Percentiles rank a stretch among this genome's conserved stretches.
Evolutionary conservation across 1,140 invertebrate species (phyloP).

Genomic region (Scaptomyza hsui): DNA sequence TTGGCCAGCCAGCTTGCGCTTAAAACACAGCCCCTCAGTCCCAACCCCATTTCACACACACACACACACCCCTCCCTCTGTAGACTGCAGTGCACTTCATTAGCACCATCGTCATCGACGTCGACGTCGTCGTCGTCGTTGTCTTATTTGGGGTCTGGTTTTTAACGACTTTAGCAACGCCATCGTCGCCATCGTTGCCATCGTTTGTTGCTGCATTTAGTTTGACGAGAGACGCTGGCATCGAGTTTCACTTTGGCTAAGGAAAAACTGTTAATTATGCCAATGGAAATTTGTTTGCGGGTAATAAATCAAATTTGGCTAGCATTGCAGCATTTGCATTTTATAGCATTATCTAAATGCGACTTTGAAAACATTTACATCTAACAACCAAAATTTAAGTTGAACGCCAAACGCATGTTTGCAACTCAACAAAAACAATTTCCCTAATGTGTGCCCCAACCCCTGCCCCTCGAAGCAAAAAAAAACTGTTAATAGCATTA

Average conservation of each 20-base stretch:
- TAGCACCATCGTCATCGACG: constrained; percentile 60
- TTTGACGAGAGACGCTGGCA: constrained; percentile 24
- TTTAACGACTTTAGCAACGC: constrained; percentile 49
- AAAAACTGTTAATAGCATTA: constrained; percentile 78
- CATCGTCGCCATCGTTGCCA: constrained; percentile 23
- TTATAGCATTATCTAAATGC: constrained; percentile 46
- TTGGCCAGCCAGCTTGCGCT: constrained; percentile 61
- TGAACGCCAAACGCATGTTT: constrained; percentile 32
- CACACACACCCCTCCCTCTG: background rate
- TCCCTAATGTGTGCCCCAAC: constrained; percentile 66
- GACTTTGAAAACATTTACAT: constrained; percentile 45
- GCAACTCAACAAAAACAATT: constrained; percentile 64
- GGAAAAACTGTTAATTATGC: constrained; percentile 56
- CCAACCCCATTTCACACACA: background rate
- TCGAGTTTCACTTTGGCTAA: constrained; percentile 30
- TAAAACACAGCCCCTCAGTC: constrained; percentile 51
- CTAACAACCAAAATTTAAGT: constrained; percentile 69
- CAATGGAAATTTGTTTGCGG: constrained; percentile 37
- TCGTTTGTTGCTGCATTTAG: background rate
- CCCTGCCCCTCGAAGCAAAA: background rate
- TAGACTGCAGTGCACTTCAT: constrained; percentile 69
- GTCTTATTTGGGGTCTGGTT: constrained; percentile 60
- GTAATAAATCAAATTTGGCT: constrained; percentile 69
- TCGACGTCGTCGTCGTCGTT: constrained; percentile 19
- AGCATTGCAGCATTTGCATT: constrained; percentile 69